Percentiles rank a stretch among this genome's conserved stretches.
Evolutionary conservation across 2,113 vertebrate species (phyloP).

Genomic region (Castor canadensis): DNA sequence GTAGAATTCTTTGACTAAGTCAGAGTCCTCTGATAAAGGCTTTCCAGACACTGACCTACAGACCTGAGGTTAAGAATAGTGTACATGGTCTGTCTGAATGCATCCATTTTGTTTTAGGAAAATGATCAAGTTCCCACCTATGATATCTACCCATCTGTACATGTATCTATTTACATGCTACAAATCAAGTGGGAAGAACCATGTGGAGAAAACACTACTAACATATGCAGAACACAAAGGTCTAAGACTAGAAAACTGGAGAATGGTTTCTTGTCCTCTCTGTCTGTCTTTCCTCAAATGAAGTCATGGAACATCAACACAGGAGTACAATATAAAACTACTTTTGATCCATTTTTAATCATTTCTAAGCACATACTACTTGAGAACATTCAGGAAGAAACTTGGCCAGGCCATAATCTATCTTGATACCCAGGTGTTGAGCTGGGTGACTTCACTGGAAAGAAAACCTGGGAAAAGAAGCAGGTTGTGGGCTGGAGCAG

Average conservation of each 20-base stretch:
- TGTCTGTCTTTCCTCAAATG: background rate
- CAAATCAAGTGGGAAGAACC: background rate
- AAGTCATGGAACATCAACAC: background rate
- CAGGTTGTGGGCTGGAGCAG: background rate
- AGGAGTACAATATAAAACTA: background rate
- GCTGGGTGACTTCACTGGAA: background rate
- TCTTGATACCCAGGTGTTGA: background rate
- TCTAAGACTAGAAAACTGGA: background rate
- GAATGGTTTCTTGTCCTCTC: background rate
- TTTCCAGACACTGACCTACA: background rate
- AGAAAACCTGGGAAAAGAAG: background rate
- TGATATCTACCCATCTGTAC: background rate
- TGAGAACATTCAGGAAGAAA: background rate
- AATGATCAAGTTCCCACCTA: background rate
- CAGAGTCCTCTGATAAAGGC: background rate
- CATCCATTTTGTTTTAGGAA: background rate
- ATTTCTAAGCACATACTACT: background rate
- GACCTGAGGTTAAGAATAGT: background rate
- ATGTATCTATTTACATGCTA: background rate
- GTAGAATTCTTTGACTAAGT: no score
- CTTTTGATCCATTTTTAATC: background rate
- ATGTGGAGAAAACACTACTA: background rate
- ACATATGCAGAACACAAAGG: background rate
- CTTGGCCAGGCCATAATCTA: accelerated
- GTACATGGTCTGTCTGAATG: background rate